A percentile compares a stretch with the other conserved stretches of the same genome.
phyloP scores from a whole-genome alignment of 2,113 vertebrate genomes.

The Mellivora capensis region DNA sequence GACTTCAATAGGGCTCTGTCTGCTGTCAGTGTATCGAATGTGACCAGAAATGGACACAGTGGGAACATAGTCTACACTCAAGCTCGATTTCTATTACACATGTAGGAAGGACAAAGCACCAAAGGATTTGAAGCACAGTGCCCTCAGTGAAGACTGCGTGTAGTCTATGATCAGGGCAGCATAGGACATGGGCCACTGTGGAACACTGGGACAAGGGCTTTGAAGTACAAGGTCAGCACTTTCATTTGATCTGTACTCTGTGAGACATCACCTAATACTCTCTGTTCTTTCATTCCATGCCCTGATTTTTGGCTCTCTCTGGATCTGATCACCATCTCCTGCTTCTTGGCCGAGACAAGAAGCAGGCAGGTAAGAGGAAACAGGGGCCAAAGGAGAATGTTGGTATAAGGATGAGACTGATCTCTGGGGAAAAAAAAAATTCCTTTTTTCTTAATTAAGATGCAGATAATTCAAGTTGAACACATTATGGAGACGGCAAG shows the following conservation, averaged over 20 bases:
- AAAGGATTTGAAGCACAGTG: neutral
- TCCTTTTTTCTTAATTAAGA: neutral
- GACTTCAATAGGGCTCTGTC: neutral
- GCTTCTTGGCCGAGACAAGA: neutral
- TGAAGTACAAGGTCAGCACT: neutral
- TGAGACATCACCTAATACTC: neutral
- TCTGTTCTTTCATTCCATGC: too few relatives aligned
- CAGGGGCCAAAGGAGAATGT: neutral
- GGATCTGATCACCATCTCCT: neutral
- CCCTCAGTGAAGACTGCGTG: neutral
- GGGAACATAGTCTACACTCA: neutral
- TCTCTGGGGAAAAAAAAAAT: neutral
- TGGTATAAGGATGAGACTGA: neutral
- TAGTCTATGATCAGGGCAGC: neutral
- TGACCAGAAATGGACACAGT: neutral
- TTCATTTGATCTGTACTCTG: neutral
- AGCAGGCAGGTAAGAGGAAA: neutral
- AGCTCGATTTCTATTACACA: neutral
- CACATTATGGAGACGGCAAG: neutral
- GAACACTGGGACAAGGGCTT: neutral
- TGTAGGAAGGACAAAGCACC: neutral
- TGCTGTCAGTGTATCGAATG: neutral
- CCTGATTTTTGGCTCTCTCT: neutral
- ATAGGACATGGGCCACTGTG: rapidly evolving
- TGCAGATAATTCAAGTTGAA: too few relatives aligned